A percentile compares a stretch with the other conserved stretches of the same genome.
These are phyloP conservation scores for Penaeus indicus DNA, from an alignment of 1,140 invertebrate species.

Conservation along the genomic window DNA sequence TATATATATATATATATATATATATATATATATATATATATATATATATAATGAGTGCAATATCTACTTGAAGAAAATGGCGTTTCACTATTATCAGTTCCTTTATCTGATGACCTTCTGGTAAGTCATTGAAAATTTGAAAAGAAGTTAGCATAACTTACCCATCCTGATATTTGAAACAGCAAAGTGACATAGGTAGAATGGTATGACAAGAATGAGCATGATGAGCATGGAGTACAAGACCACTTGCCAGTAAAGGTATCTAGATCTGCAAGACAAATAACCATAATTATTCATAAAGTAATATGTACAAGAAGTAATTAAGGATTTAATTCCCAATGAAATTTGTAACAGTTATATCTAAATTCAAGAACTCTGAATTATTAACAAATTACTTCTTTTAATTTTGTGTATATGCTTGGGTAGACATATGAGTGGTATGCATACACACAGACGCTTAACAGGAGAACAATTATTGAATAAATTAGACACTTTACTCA, in stretches of 20 bases:
- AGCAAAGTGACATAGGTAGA: conserved; percentile 96
- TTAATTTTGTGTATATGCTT: too few relatives aligned
- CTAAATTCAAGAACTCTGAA: too few relatives aligned
- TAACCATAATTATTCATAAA: conserved; percentile 6
- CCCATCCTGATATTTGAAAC: conserved; percentile 79
- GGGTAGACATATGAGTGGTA: too few relatives aligned
- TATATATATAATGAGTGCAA: too few relatives aligned
- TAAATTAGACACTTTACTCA: too few relatives aligned
- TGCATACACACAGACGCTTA: conserved; percentile 3
- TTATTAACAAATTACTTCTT: too few relatives aligned
- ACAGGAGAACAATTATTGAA: conserved; percentile 41
- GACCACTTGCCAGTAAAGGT: conserved; percentile 95
- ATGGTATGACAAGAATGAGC: conserved; percentile 95
- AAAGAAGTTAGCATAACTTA: conserved; percentile 12
- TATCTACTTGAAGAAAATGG: too few relatives aligned
- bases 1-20: conserved; percentile 32
- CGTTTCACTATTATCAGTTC: too few relatives aligned
- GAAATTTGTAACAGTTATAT: too few relatives aligned
- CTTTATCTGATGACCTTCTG: too few relatives aligned
- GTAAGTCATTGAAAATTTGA: too few relatives aligned
- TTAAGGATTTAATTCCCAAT: neutral
- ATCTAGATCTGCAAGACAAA: conserved; percentile 84
- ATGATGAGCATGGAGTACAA: conserved; percentile 93
- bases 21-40: conserved; percentile 31
- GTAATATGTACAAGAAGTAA: conserved; percentile 10